Percentiles rank a stretch among this genome's conserved stretches.
Conservation (phyloP, 2,113 vertebrate genomes). For the Ictalurus punctatus region DNA sequence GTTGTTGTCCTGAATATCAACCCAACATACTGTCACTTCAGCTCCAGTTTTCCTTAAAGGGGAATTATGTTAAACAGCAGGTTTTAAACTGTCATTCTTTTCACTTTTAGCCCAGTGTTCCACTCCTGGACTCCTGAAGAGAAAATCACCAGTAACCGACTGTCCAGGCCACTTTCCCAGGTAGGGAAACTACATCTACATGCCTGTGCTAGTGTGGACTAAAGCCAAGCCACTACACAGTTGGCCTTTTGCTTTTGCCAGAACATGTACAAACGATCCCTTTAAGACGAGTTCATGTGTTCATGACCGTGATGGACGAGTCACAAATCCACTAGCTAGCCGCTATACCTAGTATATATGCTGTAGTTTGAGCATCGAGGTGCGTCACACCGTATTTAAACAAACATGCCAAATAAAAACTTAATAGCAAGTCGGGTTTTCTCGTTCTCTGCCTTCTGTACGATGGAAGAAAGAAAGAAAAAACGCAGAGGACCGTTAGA, state of each 20-base stretch:
- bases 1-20: neutral
- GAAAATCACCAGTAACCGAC: slow-evolving; percentile 59
- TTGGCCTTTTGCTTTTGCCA: neutral
- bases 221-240: neutral
- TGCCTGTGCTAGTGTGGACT: neutral
- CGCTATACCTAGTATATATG: neutral
- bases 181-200: slow-evolving; percentile 57
- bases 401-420: neutral
- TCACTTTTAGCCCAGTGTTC: slow-evolving; percentile 64
- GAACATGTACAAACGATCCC: neutral
- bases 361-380: neutral
- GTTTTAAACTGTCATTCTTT: neutral
- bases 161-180: slow-evolving; percentile 74
- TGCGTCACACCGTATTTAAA: neutral
- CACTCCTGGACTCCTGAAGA: slow-evolving; percentile 75
- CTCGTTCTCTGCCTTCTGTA: neutral
- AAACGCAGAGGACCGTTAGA: neutral
- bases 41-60: neutral
- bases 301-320: neutral
- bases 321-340: neutral
- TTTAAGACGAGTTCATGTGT: neutral
- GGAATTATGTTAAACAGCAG: too few relatives aligned
- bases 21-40: neutral
- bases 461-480: neutral
- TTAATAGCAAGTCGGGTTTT: neutral